These are phyloP conservation scores for Prosapia bicincta DNA, from an alignment of 2,888 invertebrate species.

Conservation along the genomic window DNA sequence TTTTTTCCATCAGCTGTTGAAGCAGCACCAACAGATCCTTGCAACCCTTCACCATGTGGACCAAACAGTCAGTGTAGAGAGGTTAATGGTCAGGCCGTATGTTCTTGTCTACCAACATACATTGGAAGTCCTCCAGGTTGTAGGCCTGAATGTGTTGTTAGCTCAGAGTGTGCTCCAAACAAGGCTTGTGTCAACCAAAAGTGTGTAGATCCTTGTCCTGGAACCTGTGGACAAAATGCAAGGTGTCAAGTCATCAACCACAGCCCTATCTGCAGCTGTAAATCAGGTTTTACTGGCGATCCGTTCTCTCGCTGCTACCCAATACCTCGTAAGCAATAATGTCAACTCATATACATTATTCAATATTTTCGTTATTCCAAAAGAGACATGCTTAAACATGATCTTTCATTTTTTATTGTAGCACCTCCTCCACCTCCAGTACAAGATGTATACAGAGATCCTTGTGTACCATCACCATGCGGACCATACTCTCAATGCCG, in stretches of 20 bases:
- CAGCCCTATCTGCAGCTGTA: slow-evolving; percentile 47
- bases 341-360: background rate
- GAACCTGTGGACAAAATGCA: slow-evolving; percentile 69
- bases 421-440: slow-evolving; percentile 31
- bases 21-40: slow-evolving; percentile 51
- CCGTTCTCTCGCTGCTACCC: slow-evolving; percentile 43
- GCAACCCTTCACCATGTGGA: slow-evolving; percentile 46
- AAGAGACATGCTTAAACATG: background rate
- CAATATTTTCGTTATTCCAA: too few species aligned
- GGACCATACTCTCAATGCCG: slow-evolving; percentile 68
- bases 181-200: slow-evolving; percentile 39
- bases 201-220: slow-evolving; percentile 48
- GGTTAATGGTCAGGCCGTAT: slow-evolving; percentile 59
- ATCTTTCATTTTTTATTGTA: background rate
- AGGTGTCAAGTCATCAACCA: slow-evolving; percentile 50
- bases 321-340: slow-evolving; percentile 41
- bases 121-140: slow-evolving; percentile 72
- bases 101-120: slow-evolving; percentile 69
- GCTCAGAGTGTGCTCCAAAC: slow-evolving; percentile 48
- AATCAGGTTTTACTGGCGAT: slow-evolving; percentile 47
- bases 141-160: slow-evolving; percentile 52
- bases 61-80: slow-evolving; percentile 53
- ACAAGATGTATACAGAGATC: slow-evolving; percentile 51
- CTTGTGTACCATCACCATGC: slow-evolving; percentile 71
- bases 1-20: background rate